Base-by-base conservation (phyloP, 2,113 vertebrate species). In the Upupa epops region DNA sequence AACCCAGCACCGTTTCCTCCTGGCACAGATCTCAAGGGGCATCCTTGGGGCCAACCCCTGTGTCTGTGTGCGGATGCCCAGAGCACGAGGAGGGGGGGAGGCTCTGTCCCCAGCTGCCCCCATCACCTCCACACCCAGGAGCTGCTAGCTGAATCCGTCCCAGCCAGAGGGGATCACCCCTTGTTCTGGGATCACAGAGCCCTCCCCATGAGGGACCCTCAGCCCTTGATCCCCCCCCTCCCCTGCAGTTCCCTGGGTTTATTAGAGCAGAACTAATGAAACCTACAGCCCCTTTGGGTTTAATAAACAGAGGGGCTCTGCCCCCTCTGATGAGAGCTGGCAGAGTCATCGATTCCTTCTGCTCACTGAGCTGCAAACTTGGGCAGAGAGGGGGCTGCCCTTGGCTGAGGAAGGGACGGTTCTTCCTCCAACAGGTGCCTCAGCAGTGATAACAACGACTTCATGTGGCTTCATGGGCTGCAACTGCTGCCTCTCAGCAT, bases 261-360 rank as follows among this genome's bases (percentile, higher is more conserved):
- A 81, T 92, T 70, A 82, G 83, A 92, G 90, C 87, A 92, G 83
- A 82, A 85, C 74, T 29, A 85, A 88, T 56, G 75, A 88, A 74
- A 55, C 80, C 76, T 60, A 73, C 88, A 77, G 42, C 75, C n/a
- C 1, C 13, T 81, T 69, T 69, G 74, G 90, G 60, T 85, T 64
- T 74, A 90, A 90, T 78, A 77, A n/a, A n/a, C n/a, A n/a, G n/a
- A n/a, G n/a, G n/a, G 90, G 54, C 58, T 58, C 64, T 73, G 60
- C 4, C 13, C 45, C 21, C 51, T 80, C 81, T 63, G 42, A 34
- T 12, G 64, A 45, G 73, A 72, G 83, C 73, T 87, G 4, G 15
- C 9, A 10, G 90, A 88, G 78, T 59, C 55, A 69, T 21, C 64
- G 80, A 76, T 72, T 69, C 26, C 49, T 77, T 85, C 65, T 60